These are phyloP conservation scores for Cricetomys ansorgei DNA, from an alignment of 2,113 vertebrate species.

Conservation along the genomic window DNA sequence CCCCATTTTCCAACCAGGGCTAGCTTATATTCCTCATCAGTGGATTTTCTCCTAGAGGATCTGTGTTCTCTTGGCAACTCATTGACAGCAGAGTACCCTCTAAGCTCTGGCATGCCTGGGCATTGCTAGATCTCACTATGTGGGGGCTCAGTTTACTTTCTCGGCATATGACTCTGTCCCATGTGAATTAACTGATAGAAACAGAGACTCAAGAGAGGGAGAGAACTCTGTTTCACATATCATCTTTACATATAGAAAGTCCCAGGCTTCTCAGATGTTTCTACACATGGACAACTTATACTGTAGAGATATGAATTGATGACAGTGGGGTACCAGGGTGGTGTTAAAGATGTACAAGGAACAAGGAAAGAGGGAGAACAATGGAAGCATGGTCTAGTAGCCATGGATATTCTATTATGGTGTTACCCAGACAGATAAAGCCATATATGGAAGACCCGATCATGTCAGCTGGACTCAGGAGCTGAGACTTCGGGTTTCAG, in stretches of 20 bases:
- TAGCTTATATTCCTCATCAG: background rate
- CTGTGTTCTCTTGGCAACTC: background rate
- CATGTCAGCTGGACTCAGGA: background rate
- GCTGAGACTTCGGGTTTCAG: background rate
- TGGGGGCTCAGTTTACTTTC: background rate
- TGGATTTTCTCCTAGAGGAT: background rate
- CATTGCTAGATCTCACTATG: background rate
- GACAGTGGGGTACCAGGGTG: background rate
- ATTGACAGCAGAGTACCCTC: background rate
- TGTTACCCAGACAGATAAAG: background rate
- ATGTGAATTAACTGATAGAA: background rate
- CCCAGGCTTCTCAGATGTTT: background rate
- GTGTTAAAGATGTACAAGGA: background rate
- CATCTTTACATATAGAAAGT: background rate
- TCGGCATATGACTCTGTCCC: background rate
- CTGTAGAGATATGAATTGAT: rapidly evolving
- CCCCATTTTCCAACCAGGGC: background rate
- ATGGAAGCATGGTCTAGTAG: background rate
- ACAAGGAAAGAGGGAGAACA: background rate
- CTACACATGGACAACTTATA: background rate
- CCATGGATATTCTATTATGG: no score
- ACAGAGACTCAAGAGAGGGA: background rate
- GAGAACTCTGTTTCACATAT: background rate
- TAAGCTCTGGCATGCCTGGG: background rate
- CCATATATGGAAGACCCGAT: no score